Evolutionary conservation across 2,888 invertebrate genomes (phyloP).

Genomic region (Meiosimyza decipiens): DNA sequence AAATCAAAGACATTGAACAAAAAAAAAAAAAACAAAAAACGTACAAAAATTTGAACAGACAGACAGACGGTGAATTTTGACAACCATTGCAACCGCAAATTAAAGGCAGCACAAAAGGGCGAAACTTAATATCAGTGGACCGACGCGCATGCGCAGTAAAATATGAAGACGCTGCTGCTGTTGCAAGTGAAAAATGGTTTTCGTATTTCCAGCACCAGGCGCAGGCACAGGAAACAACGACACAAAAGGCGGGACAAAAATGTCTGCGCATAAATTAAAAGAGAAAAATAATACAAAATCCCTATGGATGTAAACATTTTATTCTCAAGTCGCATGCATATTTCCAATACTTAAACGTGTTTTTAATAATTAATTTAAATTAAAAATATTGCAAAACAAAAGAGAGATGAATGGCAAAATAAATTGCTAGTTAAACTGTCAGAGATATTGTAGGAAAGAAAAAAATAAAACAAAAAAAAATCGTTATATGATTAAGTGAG

Average conservation of each 20-base stretch:
- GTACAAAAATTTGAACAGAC: not conserved
- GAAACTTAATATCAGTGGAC: constrained; percentile 31
- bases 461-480: no score
- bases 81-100: constrained; percentile 24
- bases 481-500: no score
- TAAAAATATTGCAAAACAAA: not conserved
- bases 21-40: not conserved
- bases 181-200: constrained; percentile 29
- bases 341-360: constrained; percentile 15
- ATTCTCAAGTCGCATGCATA: no score
- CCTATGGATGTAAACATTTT: no score
- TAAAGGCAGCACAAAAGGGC: constrained; percentile 30
- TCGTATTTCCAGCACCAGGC: constrained; percentile 14
- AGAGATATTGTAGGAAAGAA: no score
- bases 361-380: constrained; percentile 28
- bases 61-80: constrained; percentile 17
- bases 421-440: no score
- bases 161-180: not conserved
- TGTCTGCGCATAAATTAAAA: constrained; percentile 44
- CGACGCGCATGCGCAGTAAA: constrained; percentile 36
- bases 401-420: not conserved
- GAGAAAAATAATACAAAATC: no score
- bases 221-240: constrained; percentile 15
- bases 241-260: constrained; percentile 37
- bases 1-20: no score